These are phyloP conservation scores for Agonopterix alstromeriana DNA, from an alignment of 2,888 invertebrate species.

Conservation along the genomic window DNA sequence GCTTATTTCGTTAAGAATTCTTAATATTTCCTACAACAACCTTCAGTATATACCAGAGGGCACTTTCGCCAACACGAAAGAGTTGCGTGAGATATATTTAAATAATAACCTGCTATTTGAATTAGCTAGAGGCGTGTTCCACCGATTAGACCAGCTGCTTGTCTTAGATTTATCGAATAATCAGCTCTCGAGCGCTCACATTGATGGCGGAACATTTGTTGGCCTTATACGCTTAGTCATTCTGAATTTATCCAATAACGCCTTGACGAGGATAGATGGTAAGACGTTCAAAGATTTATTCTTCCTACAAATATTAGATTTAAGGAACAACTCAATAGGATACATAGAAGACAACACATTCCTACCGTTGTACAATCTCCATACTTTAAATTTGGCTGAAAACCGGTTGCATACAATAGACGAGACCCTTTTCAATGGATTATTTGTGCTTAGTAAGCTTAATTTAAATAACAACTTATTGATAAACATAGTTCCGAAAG, in stretches of 20 bases:
- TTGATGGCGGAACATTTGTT: slow-evolving; percentile 90
- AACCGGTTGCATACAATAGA: slow-evolving; percentile 90
- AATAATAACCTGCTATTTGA: slow-evolving; percentile 92
- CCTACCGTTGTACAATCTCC: slow-evolving; percentile 90
- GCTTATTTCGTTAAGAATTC: slow-evolving; percentile 84
- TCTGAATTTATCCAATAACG: slow-evolving; percentile 90
- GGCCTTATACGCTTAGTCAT: slow-evolving; percentile 91
- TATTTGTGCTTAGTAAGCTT: slow-evolving; percentile 88
- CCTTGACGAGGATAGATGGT: slow-evolving; percentile 88
- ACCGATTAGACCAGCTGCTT: slow-evolving; percentile 89
- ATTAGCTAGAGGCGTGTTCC: slow-evolving; percentile 89
- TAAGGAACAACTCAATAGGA: slow-evolving; percentile 91
- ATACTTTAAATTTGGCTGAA: slow-evolving; percentile 92
- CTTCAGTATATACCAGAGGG: slow-evolving; percentile 88
- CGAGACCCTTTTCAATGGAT: slow-evolving; percentile 87
- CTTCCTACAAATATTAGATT: slow-evolving; percentile 90
- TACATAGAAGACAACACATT: slow-evolving; percentile 93
- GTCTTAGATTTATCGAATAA: slow-evolving; percentile 92
- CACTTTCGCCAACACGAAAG: slow-evolving; percentile 88
- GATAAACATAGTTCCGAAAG: slow-evolving; percentile 83
- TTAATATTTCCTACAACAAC: slow-evolving; percentile 92
- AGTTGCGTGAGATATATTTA: slow-evolving; percentile 89
- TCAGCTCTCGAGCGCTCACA: slow-evolving; percentile 88
- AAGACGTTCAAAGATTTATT: slow-evolving; percentile 92
- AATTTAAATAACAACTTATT: slow-evolving; percentile 91